Evolutionary conservation across 2,113 vertebrate species (phyloP).

Genomic region (Lepisosteus oculatus): DNA sequence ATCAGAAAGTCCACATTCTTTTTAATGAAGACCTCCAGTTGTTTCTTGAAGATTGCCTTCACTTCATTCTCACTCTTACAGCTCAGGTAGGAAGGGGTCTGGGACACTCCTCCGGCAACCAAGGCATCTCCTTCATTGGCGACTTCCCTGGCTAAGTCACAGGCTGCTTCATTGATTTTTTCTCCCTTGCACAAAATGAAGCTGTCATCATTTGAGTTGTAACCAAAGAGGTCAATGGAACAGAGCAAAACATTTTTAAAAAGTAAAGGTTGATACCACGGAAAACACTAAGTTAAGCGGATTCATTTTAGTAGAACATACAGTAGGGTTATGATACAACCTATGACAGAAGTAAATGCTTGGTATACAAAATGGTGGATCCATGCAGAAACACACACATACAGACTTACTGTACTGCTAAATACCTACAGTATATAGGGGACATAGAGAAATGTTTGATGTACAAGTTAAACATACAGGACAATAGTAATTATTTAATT

Average conservation of each 20-base stretch:
- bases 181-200: constrained; percentile 60
- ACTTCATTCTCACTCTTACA: constrained; percentile 84
- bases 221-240: background rate
- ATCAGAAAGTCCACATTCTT: constrained; percentile 94
- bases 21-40: constrained; percentile 80
- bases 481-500: too few species aligned
- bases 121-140: constrained; percentile 87
- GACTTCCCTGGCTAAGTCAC: constrained; percentile 89
- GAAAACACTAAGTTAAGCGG: too few species aligned
- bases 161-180: constrained; percentile 93
- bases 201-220: background rate
- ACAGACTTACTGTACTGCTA: too few species aligned
- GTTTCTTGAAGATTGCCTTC: constrained; percentile 83
- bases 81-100: constrained; percentile 87
- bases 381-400: too few species aligned
- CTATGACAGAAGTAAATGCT: too few species aligned
- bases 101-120: constrained; percentile 93
- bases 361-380: too few species aligned
- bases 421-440: too few species aligned
- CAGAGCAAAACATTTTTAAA: background rate
- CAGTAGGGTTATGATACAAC: too few species aligned
- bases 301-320: too few species aligned
- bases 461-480: too few species aligned
- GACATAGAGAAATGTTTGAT: too few species aligned
- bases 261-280: background rate